phyloP scores from a whole-genome alignment of 2,113 vertebrate species.

The Sakesphorus luctuosus region DNA sequence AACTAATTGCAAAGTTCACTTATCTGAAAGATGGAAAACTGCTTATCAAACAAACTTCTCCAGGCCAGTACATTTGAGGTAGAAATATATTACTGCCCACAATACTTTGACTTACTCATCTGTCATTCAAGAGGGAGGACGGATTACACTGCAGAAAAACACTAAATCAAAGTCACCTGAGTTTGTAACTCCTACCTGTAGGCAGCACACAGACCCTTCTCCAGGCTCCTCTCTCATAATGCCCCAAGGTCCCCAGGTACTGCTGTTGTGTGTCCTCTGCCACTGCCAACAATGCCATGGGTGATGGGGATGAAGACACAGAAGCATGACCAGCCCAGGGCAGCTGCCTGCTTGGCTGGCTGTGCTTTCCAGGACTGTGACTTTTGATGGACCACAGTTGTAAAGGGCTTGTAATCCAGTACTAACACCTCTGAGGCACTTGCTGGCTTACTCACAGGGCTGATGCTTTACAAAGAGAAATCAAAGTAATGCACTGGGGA shows the following conservation, averaged over 20 bases:
- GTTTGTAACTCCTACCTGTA: not conserved
- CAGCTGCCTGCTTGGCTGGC: not conserved
- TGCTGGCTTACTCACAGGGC: not conserved
- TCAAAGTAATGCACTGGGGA: not conserved
- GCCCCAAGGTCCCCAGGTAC: not conserved
- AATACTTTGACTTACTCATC: not conserved
- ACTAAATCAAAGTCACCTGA: not conserved
- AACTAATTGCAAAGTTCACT: conserved; percentile 77
- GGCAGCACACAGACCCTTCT: not conserved
- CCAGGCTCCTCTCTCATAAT: not conserved
- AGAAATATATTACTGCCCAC: not conserved
- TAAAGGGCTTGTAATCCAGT: not conserved
- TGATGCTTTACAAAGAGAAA: not conserved
- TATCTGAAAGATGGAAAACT: conserved; percentile 76
- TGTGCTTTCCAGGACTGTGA: not conserved
- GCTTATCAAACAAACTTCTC: conserved; percentile 71
- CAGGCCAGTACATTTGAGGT: conserved; percentile 35
- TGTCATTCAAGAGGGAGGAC: not conserved
- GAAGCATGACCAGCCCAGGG: not conserved
- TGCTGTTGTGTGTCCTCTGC: not conserved
- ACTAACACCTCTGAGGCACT: not conserved
- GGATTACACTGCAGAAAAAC: not conserved
- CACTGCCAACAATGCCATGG: not conserved
- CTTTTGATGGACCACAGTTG: not conserved
- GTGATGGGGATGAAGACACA: not conserved